Evolutionary conservation across 1,140 invertebrate species (phyloP).

Genomic region (Oreohelix idahoensis): DNA sequence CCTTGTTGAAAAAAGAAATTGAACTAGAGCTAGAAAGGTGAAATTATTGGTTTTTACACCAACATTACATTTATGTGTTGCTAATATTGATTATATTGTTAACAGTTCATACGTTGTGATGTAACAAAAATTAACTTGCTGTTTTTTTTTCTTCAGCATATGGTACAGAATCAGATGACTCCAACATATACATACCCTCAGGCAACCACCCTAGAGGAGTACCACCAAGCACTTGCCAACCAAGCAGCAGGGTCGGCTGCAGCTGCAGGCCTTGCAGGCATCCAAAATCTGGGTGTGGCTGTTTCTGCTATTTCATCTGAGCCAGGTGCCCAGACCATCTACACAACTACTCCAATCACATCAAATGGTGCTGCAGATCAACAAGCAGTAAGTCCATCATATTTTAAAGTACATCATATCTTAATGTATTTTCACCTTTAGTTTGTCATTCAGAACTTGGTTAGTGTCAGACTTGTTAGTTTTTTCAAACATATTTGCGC

Average conservation of each 20-base stretch:
- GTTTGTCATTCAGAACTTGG: too few relatives aligned
- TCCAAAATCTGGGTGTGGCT: constrained; percentile 41
- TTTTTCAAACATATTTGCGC: too few relatives aligned
- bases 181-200: constrained; percentile 84
- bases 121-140: too few relatives aligned
- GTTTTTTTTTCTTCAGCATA: constrained; percentile 80
- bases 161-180: constrained; percentile 94
- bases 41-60: too few relatives aligned
- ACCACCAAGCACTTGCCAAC: constrained; percentile 60
- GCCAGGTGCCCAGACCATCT: constrained; percentile 46
- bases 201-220: constrained; percentile 66
- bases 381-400: constrained; percentile 53
- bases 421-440: too few relatives aligned
- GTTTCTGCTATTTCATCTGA: constrained; percentile 44
- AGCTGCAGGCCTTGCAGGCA: not conserved
- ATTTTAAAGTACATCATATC: too few relatives aligned
- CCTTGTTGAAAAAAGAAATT: too few relatives aligned
- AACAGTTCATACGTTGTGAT: too few relatives aligned
- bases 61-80: too few relatives aligned
- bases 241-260: constrained; percentile 65
- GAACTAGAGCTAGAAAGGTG: too few relatives aligned
- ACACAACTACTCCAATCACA: constrained; percentile 72
- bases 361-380: constrained; percentile 74
- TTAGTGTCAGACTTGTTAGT: too few relatives aligned
- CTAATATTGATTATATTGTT: too few relatives aligned